Percentiles rank a stretch among this genome's conserved stretches.
These are phyloP conservation scores for Nemopilema nomurai DNA, from an alignment of 30 jellyfish, hydroid and myxozoan species.

Conservation along the genomic window DNA sequence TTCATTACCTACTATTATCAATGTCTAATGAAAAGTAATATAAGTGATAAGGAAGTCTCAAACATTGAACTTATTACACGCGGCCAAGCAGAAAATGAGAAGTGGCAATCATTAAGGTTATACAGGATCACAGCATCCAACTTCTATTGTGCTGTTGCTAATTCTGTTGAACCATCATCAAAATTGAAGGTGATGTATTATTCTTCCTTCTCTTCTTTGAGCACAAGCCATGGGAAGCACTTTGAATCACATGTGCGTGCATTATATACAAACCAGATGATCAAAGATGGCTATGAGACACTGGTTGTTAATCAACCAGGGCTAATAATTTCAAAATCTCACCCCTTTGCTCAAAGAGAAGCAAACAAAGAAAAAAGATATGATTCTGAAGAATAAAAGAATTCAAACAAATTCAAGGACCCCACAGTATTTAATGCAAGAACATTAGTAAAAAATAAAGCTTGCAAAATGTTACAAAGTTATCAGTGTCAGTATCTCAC, in stretches of 20 bases:
- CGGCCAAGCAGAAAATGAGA: conserved; percentile 29
- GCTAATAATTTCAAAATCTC: conserved; percentile 8
- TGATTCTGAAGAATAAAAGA: too few species aligned
- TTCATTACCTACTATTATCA: too few species aligned
- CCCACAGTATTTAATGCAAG: not conserved
- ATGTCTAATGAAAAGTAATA: not conserved
- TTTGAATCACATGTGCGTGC: conserved; percentile 2
- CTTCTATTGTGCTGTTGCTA: conserved; percentile 37
- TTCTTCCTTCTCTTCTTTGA: conserved; percentile 23
- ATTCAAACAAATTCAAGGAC: not conserved
- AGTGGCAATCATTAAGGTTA: conserved; percentile 14
- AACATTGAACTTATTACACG: conserved; percentile 10
- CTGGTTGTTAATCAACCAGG: not conserved
- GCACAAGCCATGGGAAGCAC: conserved; percentile 28
- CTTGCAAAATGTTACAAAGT: not conserved
- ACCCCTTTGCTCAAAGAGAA: too few species aligned
- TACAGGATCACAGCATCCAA: conserved; percentile 49
- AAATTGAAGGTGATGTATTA: conserved; percentile 28
- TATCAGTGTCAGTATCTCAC: not conserved
- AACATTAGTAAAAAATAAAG: not conserved
- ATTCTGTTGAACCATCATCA: conserved; percentile 58
- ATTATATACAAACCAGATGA: not conserved
- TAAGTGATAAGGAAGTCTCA: not conserved
- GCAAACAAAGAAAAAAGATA: too few species aligned
- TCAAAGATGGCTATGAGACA: conserved; percentile 4